Base-by-base conservation (phyloP, 2,888 invertebrate species). In the Crocallis elinguaria region DNA sequence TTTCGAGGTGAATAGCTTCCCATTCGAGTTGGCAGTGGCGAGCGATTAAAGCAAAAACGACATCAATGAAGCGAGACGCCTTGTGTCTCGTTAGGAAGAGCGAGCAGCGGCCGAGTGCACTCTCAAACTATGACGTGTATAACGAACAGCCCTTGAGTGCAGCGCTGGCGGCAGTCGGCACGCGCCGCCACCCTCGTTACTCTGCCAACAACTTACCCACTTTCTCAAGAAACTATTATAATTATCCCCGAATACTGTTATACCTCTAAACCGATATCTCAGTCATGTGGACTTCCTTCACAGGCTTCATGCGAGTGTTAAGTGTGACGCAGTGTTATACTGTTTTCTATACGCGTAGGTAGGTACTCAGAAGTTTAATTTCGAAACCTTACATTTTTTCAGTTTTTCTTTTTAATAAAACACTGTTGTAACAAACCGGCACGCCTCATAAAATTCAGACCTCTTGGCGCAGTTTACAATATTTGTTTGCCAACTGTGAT, bases 61-160 rank as follows among this genome's bases (percentile, higher is more conserved):
- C 84, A 80, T 84, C 79, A 86, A 84, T 84, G 86, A 82, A 82
- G 73, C 71, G 75, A 75, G 77, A 76, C 79, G 79, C 79, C 64
- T 80, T 68, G 79, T 81, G 79, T 82, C 86, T 88, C 81, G 86
- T 85, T 84, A 83, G 73, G 70, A 76, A 72, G 74, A 85, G 81
- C 75, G 79, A 81, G 75, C 79, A 77, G 75, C 77, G 73, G 78
- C 71, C 71, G 80, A 88, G 87, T 75, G 85, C 86, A 79, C 88
- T 89, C 75, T 68, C 78, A 69, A 79, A 82, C 83, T 80, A 80
- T 83, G 82, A 82, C 80, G 82, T 83, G 82, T 78, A 83, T 88
- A 88, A 87, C 86, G 86, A 89, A 87, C 82, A 82, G 68, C 79
- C 73, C 83, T 85, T 75, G 79, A 85, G 82, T 73, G 75, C 77